Conservation (phyloP, 1,140 invertebrate genomes). For the Harpegnathos saltator region DNA sequence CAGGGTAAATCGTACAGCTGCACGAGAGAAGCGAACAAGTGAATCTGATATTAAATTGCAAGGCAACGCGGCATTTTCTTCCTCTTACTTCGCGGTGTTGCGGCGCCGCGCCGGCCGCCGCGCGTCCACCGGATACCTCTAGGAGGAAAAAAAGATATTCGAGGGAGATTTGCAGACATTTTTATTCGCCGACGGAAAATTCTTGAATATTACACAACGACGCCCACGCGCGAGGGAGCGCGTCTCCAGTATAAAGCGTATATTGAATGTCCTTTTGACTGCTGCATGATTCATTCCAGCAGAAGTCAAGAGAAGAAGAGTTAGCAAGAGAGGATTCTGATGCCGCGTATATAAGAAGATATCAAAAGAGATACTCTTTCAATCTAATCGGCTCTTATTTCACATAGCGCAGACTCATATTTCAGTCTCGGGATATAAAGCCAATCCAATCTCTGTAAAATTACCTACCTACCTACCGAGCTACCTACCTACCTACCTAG, state of each 20-base stretch:
- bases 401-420: slow-evolving; percentile 80
- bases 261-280: slow-evolving; percentile 10
- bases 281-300: slow-evolving; percentile 28
- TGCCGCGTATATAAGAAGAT: slow-evolving; percentile 78
- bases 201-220: slow-evolving; percentile 1
- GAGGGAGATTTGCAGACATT: background rate
- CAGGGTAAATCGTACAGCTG: no score
- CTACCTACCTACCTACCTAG: no score
- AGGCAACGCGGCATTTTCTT: no score
- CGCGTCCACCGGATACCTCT: background rate
- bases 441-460: slow-evolving; percentile 82
- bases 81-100: background rate
- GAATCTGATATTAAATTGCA: no score
- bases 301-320: slow-evolving; percentile 31
- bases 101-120: no score
- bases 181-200: background rate
- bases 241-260: background rate
- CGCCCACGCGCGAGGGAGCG: background rate
- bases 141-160: slow-evolving; percentile 4
- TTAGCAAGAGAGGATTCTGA: slow-evolving; percentile 25
- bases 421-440: slow-evolving; percentile 78
- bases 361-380: slow-evolving; percentile 81
- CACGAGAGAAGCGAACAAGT: no score
- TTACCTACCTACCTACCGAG: slow-evolving; percentile 61
- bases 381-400: slow-evolving; percentile 82